These are phyloP conservation scores for Philaethria dido DNA, from an alignment of 2,888 invertebrate species.

Conservation along the genomic window DNA sequence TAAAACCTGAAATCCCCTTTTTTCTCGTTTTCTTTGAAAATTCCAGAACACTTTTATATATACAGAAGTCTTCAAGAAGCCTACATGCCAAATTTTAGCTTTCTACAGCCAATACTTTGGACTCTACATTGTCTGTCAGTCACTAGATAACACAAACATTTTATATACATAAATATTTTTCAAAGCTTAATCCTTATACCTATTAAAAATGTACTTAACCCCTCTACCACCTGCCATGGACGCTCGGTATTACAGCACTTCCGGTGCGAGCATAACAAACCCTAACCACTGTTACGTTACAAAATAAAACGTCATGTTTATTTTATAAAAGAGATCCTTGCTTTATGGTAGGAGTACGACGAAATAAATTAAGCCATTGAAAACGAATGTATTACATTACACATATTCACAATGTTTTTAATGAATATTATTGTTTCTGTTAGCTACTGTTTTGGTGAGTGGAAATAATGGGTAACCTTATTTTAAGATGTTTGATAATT, in stretches of 20 bases:
- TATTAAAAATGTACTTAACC: constrained; percentile 13
- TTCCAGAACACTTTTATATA: too few relatives aligned
- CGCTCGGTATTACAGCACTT: constrained; percentile 15
- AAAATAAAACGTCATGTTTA: constrained; percentile 29
- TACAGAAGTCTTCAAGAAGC: too few relatives aligned
- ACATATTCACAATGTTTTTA: constrained; percentile 2
- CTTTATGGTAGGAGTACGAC: constrained; percentile 16
- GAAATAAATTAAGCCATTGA: constrained; percentile 17
- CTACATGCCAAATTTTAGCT: too few relatives aligned
- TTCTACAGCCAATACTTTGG: too few relatives aligned
- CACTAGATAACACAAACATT: too few relatives aligned
- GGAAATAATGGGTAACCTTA: neutral
- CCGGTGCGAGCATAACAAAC: constrained; percentile 33
- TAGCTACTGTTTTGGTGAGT: neutral
- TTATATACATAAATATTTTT: neutral
- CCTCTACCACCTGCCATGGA: neutral
- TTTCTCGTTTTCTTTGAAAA: too few relatives aligned
- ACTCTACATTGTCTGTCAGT: too few relatives aligned
- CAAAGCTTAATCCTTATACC: neutral
- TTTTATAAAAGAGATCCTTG: constrained; percentile 27
- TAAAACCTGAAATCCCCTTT: too few relatives aligned
- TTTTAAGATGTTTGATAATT: neutral
- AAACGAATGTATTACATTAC: constrained; percentile 9
- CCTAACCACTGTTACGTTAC: constrained; percentile 30
- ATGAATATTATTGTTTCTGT: neutral